Conservation (phyloP, 2,113 vertebrate species). For the Sarotherodon lohbergeri region DNA sequence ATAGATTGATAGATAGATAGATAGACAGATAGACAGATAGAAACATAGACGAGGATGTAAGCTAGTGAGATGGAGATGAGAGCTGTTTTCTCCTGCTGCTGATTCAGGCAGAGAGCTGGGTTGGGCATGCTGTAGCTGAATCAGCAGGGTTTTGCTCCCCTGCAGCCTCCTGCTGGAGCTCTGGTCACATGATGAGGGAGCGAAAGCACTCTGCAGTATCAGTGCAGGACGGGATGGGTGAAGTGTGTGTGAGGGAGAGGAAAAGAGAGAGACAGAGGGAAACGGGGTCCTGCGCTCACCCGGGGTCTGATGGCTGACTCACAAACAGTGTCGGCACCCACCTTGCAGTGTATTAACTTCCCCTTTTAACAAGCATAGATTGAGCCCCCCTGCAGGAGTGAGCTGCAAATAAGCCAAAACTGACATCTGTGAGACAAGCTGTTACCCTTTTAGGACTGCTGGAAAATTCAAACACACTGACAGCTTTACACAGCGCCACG, state of each 20-base stretch:
- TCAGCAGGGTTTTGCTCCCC: constrained; percentile 69
- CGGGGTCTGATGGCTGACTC: constrained; percentile 53
- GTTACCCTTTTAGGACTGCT: background rate
- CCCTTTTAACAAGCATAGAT: constrained; percentile 9
- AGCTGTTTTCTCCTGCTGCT: constrained; percentile 56
- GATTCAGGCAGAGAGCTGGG: constrained; percentile 62
- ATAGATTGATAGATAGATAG: background rate
- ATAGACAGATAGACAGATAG: background rate
- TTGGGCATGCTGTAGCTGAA: constrained; percentile 61
- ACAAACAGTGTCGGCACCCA: constrained; percentile 33
- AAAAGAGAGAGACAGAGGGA: background rate
- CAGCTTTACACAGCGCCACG: background rate
- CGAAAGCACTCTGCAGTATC: constrained; percentile 65
- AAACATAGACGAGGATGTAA: background rate
- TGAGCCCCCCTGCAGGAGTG: background rate
- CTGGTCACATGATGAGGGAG: constrained; percentile 64
- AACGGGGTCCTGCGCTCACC: constrained; percentile 54
- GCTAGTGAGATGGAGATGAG: background rate
- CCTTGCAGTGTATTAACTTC: background rate
- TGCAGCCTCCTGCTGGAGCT: constrained; percentile 64
- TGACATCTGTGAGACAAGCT: constrained; percentile 32
- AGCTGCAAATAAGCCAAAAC: background rate
- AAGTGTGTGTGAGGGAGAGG: constrained; percentile 2
- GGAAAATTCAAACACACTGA: background rate
- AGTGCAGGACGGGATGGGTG: constrained; percentile 62